Conservation (phyloP, 2,113 vertebrate genomes). For the Neogobius melanostomus region DNA sequence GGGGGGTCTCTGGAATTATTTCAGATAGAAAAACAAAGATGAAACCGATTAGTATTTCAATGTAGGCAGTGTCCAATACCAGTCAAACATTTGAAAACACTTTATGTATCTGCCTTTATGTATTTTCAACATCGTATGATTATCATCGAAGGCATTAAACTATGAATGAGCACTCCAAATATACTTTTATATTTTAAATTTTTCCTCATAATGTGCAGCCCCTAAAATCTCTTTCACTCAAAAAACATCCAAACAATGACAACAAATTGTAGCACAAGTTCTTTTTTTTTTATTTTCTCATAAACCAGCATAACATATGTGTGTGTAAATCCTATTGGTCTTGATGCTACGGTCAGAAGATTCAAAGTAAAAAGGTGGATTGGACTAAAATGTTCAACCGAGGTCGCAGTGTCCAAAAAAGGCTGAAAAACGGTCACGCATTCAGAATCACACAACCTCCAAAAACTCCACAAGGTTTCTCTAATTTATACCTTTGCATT, state of each 20-base stretch:
- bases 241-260: background rate
- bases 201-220: no score
- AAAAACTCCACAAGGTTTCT: slow-evolving; percentile 17
- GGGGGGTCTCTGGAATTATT: no score
- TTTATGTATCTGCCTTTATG: no score
- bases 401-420: slow-evolving; percentile 42
- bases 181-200: no score
- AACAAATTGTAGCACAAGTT: background rate
- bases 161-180: no score
- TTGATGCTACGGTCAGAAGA: slow-evolving; percentile 11
- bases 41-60: no score
- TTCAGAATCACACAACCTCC: slow-evolving; percentile 14
- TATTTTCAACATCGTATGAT: no score
- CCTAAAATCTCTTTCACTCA: no score
- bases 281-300: slow-evolving; percentile 1
- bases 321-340: slow-evolving; percentile 8
- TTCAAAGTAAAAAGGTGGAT: slow-evolving; percentile 8
- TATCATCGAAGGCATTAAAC: no score
- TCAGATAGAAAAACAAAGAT: no score
- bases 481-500: slow-evolving; percentile 12
- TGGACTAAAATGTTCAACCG: slow-evolving; percentile 34
- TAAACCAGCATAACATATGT: slow-evolving; percentile 8
- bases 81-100: no score
- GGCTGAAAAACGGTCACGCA: slow-evolving; percentile 18
- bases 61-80: no score